Evolutionary conservation across 2,797 vertebrate species (phyloP), one percentile per base, ranked within the genome.

Genomic region (Podarcis siculus): DNA sequence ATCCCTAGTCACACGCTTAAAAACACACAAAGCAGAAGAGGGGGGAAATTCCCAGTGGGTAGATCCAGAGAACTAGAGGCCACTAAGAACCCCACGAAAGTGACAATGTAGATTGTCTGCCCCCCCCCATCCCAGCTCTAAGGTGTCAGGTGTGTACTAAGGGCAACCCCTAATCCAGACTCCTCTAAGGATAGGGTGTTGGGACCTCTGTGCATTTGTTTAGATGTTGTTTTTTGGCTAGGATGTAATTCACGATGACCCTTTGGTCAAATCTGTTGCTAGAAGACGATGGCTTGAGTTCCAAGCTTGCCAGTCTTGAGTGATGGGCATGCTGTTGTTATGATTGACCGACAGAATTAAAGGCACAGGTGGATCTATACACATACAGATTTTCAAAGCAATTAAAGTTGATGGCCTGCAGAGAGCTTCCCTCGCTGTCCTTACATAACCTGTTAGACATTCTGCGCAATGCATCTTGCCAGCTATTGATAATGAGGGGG

Each of bases 401-500:
- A 87, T 83, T 75, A 37, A 15, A 32, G 58, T 49, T 67, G 32
- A 58, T 75, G 64, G 30, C 35, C 71, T 72, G 3, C 49, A 45
- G 77, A 77, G 42, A 21, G 64, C 30, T 72, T 85, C 61, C 30
- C 42, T 76, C 39, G 21, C 76, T 76, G 32, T 80, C 77, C 69
- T 90, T 42, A 79, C 75, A 42, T 81, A 58, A 79, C 2, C 86
- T 71, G 17, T 75, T 32, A 78, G 79, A 83, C 27, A 73, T 76
- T 75, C 55, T 39, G 42, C 7, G 27, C 67, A 79, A 87, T 79
- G 71, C 17, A n/a, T 88, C 61, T 42, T 87, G 58, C 76, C 86
- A 93, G 35, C 67, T 82, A 88, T 49, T 67, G 58, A 92, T 90
- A 87, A 80, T 87, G 71, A 81, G 78, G 30, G 32, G 66, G 32